Conservation (phyloP, 2,797 vertebrate species). For the Anniella stebbinsi region DNA sequence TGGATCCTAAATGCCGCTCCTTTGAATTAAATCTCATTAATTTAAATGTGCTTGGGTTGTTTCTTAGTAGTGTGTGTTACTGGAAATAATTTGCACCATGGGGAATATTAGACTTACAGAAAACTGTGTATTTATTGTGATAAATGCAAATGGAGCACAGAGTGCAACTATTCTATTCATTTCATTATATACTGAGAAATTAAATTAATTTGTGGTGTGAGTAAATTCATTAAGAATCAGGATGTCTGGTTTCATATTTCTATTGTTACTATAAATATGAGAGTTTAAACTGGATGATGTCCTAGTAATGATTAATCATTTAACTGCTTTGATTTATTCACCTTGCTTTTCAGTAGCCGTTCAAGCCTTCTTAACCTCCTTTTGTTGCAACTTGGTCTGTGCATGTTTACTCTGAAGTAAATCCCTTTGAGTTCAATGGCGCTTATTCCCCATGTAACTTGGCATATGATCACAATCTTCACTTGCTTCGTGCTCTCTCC, state of each 20-base stretch:
- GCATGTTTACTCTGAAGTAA: neutral
- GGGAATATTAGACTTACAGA: neutral
- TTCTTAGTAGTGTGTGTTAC: neutral
- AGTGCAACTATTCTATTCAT: neutral
- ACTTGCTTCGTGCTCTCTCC: neutral
- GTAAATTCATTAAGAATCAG: neutral
- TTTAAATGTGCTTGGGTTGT: neutral
- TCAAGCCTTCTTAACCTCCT: neutral
- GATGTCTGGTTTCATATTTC: neutral
- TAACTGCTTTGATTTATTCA: too few relatives aligned
- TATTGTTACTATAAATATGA: neutral
- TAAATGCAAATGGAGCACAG: neutral
- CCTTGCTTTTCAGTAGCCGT: neutral
- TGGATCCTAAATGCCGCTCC: neutral
- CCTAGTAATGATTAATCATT: neutral
- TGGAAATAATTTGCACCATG: neutral
- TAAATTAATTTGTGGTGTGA: neutral
- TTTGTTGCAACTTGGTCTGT: neutral
- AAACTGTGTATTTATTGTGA: constrained; percentile 1
- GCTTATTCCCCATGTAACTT: neutral
- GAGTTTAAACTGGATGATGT: neutral
- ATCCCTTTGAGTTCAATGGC: neutral
- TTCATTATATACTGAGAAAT: neutral
- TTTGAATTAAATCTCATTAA: neutral
- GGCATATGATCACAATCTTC: neutral